These are phyloP conservation scores for Cheilosia scutellata DNA, from an alignment of 2,888 invertebrate genomes.

Conservation along the genomic window DNA sequence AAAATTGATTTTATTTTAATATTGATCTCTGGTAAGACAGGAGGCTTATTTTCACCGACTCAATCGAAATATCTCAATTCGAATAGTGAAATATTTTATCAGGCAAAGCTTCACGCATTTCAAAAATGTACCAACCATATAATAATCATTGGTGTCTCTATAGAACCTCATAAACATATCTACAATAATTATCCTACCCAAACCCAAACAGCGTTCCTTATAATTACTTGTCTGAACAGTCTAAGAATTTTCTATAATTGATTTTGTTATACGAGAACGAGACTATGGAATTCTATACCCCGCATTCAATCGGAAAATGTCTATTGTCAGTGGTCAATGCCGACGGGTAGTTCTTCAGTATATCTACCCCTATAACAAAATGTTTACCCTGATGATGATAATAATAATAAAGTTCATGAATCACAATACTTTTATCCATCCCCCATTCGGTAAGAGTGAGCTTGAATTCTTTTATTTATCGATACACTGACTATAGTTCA, in stretches of 20 bases:
- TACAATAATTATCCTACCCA: no score
- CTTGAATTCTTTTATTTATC: conserved; percentile 20
- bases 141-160: no score
- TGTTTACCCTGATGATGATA: neutral
- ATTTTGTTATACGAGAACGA: neutral
- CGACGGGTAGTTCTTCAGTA: neutral
- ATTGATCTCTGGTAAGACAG: no score
- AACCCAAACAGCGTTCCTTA: neutral
- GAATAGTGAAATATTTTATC: no score
- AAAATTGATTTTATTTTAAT: no score
- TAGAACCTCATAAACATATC: no score
- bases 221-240: neutral
- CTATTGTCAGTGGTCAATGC: neutral
- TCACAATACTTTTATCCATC: neutral
- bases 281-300: neutral
- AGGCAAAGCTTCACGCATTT: no score
- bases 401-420: neutral
- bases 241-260: neutral
- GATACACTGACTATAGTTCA: neutral
- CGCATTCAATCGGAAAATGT: neutral
- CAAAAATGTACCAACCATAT: no score
- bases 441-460: neutral
- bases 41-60: no score
- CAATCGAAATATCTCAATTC: no score
- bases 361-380: neutral